phyloP scores from a whole-genome alignment of 2,888 invertebrate species.

The Seira ritae region DNA sequence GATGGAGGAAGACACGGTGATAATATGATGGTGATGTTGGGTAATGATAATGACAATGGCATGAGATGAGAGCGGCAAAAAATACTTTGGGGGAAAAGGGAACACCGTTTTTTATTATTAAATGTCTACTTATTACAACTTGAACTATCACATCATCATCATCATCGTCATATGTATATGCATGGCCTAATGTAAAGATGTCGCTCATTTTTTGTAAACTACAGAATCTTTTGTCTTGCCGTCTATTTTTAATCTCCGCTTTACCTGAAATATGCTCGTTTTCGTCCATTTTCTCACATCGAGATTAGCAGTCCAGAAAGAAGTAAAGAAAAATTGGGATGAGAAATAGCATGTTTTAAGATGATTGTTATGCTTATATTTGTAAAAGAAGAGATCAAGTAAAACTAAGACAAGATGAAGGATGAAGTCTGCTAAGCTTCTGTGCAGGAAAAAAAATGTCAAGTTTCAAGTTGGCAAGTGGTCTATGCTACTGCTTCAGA shows the following conservation, averaged over 20 bases:
- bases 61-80: not conserved
- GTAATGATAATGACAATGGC: conserved; percentile 1
- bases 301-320: conserved; percentile 37
- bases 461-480: conserved; percentile 31
- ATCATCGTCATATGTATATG: too few species aligned
- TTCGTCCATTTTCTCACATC: conserved; percentile 61
- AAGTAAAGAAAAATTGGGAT: not conserved
- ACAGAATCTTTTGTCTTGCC: conserved; percentile 40
- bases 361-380: conserved; percentile 35
- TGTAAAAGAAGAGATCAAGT: conserved; percentile 50
- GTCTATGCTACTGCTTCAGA: not conserved
- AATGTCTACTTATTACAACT: not conserved
- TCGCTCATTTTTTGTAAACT: conserved; percentile 48
- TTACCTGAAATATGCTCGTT: conserved; percentile 7
- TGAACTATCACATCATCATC: conserved; percentile 10
- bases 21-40: not conserved
- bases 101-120: conserved; percentile 42
- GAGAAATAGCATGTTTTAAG: conserved; percentile 29
- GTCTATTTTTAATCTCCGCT: conserved; percentile 47
- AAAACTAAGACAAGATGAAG: conserved; percentile 37
- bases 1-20: not conserved
- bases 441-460: conserved; percentile 42
- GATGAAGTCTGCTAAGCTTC: conserved; percentile 45
- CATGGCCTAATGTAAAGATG: conserved; percentile 46
- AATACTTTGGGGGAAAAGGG: conserved; percentile 22